These are phyloP conservation scores for Drosophila teissieri DNA, from an alignment of 1,140 invertebrate species.

Conservation along the genomic window DNA sequence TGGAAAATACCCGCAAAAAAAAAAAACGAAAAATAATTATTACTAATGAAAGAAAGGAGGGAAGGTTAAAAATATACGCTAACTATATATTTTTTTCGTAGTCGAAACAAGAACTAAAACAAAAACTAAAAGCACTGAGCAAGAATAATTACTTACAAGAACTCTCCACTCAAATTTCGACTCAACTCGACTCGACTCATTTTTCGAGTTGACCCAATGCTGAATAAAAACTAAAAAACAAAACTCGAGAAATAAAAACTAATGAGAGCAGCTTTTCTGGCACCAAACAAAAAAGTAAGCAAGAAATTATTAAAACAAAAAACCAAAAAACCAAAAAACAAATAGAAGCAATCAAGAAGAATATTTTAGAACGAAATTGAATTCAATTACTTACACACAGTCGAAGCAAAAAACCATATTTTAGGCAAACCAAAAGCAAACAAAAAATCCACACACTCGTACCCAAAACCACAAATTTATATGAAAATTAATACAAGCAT, in stretches of 20 bases:
- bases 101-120: slow-evolving; percentile 36
- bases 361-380: slow-evolving; percentile 64
- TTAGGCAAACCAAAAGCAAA: slow-evolving; percentile 59
- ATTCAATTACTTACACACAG: slow-evolving; percentile 44
- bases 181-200: slow-evolving; percentile 27
- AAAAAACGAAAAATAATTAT: slow-evolving; percentile 12
- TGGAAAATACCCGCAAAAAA: slow-evolving; percentile 36
- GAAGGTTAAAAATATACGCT: slow-evolving; percentile 51
- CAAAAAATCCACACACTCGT: background rate
- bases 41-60: slow-evolving; percentile 25
- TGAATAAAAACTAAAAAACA: slow-evolving; percentile 59
- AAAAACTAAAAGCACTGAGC: slow-evolving; percentile 70
- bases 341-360: slow-evolving; percentile 53
- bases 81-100: slow-evolving; percentile 55
- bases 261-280: slow-evolving; percentile 68
- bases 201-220: slow-evolving; percentile 74
- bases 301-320: slow-evolving; percentile 6
- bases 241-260: slow-evolving; percentile 42
- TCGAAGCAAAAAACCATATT: slow-evolving; percentile 52
- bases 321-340: slow-evolving; percentile 15
- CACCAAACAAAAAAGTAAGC: slow-evolving; percentile 84
- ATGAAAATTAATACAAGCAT: slow-evolving; percentile 45
- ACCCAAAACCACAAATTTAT: slow-evolving; percentile 39
- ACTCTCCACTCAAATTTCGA: slow-evolving; percentile 48
- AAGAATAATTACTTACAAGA: slow-evolving; percentile 50